Evolutionary conservation across 2,113 vertebrate species (phyloP).

Genomic region (Vimba vimba): DNA sequence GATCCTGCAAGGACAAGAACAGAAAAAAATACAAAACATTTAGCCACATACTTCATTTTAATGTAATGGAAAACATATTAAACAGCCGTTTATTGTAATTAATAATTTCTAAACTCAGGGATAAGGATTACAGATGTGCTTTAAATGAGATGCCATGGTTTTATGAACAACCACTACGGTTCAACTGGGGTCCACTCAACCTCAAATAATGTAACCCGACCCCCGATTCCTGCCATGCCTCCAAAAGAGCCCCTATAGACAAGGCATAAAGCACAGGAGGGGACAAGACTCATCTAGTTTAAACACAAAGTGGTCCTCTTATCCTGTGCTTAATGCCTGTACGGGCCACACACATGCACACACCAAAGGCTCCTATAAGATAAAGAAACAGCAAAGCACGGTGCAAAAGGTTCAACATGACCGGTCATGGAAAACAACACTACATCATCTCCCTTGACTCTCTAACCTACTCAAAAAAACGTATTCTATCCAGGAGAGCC

Average conservation of each 20-base stretch:
- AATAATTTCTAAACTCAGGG: background rate
- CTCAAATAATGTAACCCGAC: constrained; percentile 25
- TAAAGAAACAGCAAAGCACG: background rate
- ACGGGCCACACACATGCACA: constrained; percentile 20
- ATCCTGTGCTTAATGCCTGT: constrained; percentile 20
- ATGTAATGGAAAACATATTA: background rate
- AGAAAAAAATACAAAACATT: background rate
- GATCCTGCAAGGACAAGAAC: constrained; percentile 79
- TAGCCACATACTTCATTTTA: background rate
- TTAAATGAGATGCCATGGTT: constrained; percentile 16
- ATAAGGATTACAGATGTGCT: constrained; percentile 17
- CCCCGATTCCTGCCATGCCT: constrained; percentile 24
- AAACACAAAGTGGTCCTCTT: constrained; percentile 8
- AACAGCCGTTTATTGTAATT: background rate
- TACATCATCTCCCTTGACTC: background rate
- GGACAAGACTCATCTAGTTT: constrained; percentile 19
- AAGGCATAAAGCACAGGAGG: constrained; percentile 16
- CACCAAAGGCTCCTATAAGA: constrained; percentile 8
- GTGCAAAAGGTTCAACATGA: constrained; percentile 10
- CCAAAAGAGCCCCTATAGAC: constrained; percentile 15
- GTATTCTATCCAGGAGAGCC: background rate
- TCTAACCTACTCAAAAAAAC: constrained; percentile 10
- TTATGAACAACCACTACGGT: background rate
- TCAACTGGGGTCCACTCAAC: background rate
- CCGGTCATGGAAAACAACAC: background rate